Base-by-base conservation (phyloP, 1,140 invertebrate genomes). In the Latrodectus geometricus region DNA sequence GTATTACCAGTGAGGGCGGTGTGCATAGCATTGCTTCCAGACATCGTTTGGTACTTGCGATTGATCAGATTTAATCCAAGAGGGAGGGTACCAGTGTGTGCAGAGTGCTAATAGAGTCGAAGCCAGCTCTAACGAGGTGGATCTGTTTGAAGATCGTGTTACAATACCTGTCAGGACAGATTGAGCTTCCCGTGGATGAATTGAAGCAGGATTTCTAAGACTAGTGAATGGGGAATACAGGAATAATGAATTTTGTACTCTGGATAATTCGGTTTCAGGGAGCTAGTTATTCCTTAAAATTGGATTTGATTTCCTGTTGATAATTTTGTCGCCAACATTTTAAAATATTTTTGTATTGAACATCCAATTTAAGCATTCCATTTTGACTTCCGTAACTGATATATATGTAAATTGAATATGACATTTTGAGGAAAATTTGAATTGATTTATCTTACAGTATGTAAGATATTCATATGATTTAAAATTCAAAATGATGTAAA, bases 111-210 rank as follows among this genome's bases (percentile, higher is more conserved):
- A 79, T 79, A 48, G 66, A 81, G 68, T 52, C 79, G 68, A 21
- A 68, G 76, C 76, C 56, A 17, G n/a, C n/a, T 17, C 66, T 81
- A 81, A 81, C 79, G 79, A 81, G 79, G 66, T 70, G 79, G 21
- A 17, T 54, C 15, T 81, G 79, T 81, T 81, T 81, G 79, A 81
- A 56, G 79, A 81, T 81, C 79, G 66, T 54, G 54, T 81, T 70
- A 81, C 79, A 81, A 81, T 81, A 66, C 56, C 48, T 56, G 21
- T 54, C 54, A 61, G 54, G 8, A 61, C 54, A 61, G 54, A 61
- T 61, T 61, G 54, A 61, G 54, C 11, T 14, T 61, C 17, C 54
- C 54, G 0, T 61, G 11, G 35, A 35, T 35, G 35, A 35, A 35
- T 35, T 35, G 35, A 35, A 35, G 35, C 35, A 35, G 35, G 35